phyloP scores from a whole-genome alignment of 64 coral and sea anemone species.

The Montipora cactus region DNA sequence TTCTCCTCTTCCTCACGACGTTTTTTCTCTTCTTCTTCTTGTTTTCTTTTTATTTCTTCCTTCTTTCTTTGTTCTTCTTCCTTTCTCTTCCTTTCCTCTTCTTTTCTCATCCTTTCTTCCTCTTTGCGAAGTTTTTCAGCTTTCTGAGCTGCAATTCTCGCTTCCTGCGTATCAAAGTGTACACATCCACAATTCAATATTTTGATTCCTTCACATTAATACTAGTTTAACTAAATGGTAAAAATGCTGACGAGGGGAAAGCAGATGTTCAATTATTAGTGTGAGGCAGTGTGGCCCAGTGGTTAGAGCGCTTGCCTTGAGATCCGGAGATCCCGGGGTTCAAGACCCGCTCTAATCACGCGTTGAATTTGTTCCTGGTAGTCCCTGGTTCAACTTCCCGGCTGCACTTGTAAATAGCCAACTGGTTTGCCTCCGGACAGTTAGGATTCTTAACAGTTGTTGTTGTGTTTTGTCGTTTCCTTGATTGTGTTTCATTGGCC shows the following conservation, averaged over 20 bases:
- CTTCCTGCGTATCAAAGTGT: conserved; percentile 61
- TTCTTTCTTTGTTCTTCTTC: conserved; percentile 54
- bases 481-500: no score
- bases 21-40: conserved; percentile 56
- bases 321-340: no score
- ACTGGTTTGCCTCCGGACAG: no score
- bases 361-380: no score
- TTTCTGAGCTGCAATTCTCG: conserved; percentile 76
- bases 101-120: conserved; percentile 62
- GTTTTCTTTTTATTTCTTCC: conserved; percentile 17
- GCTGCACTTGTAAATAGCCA: no score
- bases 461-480: no score
- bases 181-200: not conserved
- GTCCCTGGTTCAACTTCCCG: no score
- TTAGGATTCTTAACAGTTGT: no score
- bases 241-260: not conserved
- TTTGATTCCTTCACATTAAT: not conserved
- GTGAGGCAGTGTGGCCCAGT: no score
- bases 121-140: conserved; percentile 77
- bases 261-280: no score
- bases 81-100: conserved; percentile 64
- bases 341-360: no score
- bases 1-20: conserved; percentile 16
- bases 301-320: no score
- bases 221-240: not conserved